Percentiles rank a stretch among this genome's conserved stretches.
Conservation (phyloP, 1,140 invertebrate genomes). For the Yoshiicerus persimilis region DNA sequence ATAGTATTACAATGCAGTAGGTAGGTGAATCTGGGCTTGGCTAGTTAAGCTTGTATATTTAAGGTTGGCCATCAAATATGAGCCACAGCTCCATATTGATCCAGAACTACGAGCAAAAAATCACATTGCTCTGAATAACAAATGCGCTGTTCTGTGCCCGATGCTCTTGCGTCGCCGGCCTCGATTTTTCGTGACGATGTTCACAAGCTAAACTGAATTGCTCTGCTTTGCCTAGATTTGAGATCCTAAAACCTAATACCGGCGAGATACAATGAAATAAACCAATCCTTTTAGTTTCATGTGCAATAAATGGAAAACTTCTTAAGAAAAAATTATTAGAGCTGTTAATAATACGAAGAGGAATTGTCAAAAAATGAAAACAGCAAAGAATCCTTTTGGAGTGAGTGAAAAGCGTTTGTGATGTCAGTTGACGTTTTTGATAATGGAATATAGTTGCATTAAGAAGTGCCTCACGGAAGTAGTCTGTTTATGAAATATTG, state of each 20-base stretch:
- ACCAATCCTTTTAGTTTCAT: neutral
- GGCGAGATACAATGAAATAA: neutral
- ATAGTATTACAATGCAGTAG: neutral
- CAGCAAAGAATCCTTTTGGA: too few species aligned
- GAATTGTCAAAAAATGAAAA: too few species aligned
- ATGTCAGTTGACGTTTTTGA: too few species aligned
- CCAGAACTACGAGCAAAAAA: too few species aligned
- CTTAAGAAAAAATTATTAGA: neutral
- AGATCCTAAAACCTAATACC: neutral
- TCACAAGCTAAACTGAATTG: neutral
- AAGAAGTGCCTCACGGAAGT: too few species aligned
- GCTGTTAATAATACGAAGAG: too few species aligned
- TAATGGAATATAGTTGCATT: too few species aligned
- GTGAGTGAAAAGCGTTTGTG: too few species aligned
- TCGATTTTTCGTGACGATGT: conserved; percentile 2
- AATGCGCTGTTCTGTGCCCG: neutral
- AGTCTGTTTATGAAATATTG: too few species aligned
- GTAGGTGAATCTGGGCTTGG: neutral
- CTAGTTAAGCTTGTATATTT: too few species aligned
- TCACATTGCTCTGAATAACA: neutral
- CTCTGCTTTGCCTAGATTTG: neutral
- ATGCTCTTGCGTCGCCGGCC: conserved; percentile 37
- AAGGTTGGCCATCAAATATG: too few species aligned
- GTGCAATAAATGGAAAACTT: neutral
- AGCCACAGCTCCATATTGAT: too few species aligned